Conservation (phyloP, 2,797 vertebrate species). For the Bovichtus diacanthus region DNA sequence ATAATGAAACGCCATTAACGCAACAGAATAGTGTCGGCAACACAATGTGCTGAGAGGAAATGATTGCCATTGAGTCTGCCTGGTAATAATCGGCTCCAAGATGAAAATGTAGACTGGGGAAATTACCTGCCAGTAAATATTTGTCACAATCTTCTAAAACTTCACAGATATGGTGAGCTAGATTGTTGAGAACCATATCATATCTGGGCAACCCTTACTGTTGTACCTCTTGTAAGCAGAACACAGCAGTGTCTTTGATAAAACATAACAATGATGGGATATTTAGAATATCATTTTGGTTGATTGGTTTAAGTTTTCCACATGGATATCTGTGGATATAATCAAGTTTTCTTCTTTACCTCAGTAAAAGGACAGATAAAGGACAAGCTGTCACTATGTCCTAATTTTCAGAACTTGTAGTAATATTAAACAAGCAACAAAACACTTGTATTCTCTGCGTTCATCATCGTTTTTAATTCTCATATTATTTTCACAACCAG, state of each 20-base stretch:
- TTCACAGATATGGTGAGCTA: not conserved
- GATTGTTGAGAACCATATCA: not conserved
- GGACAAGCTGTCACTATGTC: not conserved
- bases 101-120: not conserved
- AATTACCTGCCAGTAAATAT: slow-evolving; percentile 5
- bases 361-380: not conserved
- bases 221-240: not conserved
- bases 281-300: not conserved
- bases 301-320: not conserved
- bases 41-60: not conserved
- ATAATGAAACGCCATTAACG: not conserved
- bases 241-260: not conserved
- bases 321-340: not conserved
- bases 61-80: not conserved
- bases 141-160: not conserved
- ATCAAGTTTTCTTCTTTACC: not conserved
- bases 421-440: not conserved
- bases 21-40: not conserved
- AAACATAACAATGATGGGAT: not conserved
- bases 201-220: not conserved
- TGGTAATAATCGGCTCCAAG: slow-evolving; percentile 2
- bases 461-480: not conserved
- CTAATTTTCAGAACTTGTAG: not conserved
- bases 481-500: not conserved
- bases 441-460: not conserved